A percentile compares a stretch with the other conserved stretches of the same genome.
phyloP scores from a whole-genome alignment of 2,888 invertebrate species.

The Drosophila fungiperda region DNA sequence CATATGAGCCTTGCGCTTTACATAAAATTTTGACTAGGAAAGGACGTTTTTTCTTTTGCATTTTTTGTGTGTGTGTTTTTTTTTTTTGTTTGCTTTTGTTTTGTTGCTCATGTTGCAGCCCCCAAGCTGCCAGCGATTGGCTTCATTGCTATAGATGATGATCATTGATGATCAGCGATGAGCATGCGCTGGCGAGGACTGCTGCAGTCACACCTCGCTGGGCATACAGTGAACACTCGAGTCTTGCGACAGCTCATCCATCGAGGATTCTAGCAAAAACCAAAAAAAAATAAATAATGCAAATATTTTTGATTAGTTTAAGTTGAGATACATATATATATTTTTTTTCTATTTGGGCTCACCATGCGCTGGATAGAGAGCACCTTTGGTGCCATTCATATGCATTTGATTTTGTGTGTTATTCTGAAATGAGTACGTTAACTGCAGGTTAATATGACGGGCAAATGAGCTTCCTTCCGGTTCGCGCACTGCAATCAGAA shows the following conservation, averaged over 20 bases:
- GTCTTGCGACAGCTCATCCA: slow-evolving; percentile 94
- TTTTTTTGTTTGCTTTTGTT: slow-evolving; percentile 11
- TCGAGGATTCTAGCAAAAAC: slow-evolving; percentile 89
- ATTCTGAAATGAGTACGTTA: slow-evolving; percentile 95
- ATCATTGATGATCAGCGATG: slow-evolving; percentile 57
- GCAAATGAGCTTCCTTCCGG: slow-evolving; percentile 90
- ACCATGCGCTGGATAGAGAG: slow-evolving; percentile 88
- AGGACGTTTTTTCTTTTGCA: slow-evolving; percentile 71
- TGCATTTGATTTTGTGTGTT: slow-evolving; percentile 87
- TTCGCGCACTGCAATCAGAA: slow-evolving; percentile 88
- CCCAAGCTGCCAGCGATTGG: slow-evolving; percentile 14
- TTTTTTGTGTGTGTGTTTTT: slow-evolving; percentile 2
- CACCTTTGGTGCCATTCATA: slow-evolving; percentile 85
- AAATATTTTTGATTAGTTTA: not conserved
- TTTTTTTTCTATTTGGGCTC: slow-evolving; percentile 63
- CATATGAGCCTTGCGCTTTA: slow-evolving; percentile 52
- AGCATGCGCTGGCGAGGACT: slow-evolving; percentile 70
- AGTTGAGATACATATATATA: not conserved
- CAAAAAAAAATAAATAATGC: not conserved
- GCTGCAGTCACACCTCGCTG: slow-evolving; percentile 88
- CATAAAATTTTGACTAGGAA: slow-evolving; percentile 84
- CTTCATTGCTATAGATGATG: slow-evolving; percentile 1
- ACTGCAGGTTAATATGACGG: slow-evolving; percentile 94
- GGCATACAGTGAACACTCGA: slow-evolving; percentile 95
- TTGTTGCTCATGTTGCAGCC: slow-evolving; percentile 15